Evolutionary conservation across 2,888 invertebrate genomes (phyloP).

Genomic region (Syrista parreyssii): DNA sequence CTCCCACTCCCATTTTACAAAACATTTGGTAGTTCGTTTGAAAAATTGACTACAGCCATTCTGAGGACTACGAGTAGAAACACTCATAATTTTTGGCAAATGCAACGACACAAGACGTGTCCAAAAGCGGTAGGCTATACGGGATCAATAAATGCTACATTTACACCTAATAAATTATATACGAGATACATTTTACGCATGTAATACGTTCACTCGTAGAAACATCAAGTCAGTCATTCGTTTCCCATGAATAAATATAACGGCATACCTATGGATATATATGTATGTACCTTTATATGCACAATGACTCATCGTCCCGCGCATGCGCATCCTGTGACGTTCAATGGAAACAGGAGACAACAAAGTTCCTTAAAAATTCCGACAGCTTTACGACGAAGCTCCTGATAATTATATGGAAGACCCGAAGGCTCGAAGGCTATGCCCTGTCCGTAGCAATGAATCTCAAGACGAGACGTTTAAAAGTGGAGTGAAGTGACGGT

Average conservation of each 20-base stretch:
- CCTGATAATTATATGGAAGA: background rate
- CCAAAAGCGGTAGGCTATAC: background rate
- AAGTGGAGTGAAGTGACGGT: background rate
- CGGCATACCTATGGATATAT: background rate
- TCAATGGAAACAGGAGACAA: background rate
- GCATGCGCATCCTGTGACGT: background rate
- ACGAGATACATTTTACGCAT: constrained; percentile 6
- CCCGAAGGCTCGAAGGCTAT: background rate
- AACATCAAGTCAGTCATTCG: background rate
- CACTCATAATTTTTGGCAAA: background rate
- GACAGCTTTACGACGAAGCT: background rate
- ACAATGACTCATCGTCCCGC: background rate
- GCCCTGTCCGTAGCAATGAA: background rate
- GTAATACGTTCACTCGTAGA: background rate
- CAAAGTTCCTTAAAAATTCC: background rate
- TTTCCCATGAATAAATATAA: background rate
- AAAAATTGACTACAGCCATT: too few species aligned
- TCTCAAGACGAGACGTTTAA: background rate
- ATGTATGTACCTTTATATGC: background rate
- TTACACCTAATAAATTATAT: constrained; percentile 15
- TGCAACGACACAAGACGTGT: background rate
- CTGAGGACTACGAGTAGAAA: too few species aligned
- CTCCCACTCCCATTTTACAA: background rate
- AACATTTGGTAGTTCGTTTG: background rate
- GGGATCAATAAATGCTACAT: background rate